Evolutionary conservation across 2,888 invertebrate genomes (phyloP).

Genomic region (Patella caerulea): DNA sequence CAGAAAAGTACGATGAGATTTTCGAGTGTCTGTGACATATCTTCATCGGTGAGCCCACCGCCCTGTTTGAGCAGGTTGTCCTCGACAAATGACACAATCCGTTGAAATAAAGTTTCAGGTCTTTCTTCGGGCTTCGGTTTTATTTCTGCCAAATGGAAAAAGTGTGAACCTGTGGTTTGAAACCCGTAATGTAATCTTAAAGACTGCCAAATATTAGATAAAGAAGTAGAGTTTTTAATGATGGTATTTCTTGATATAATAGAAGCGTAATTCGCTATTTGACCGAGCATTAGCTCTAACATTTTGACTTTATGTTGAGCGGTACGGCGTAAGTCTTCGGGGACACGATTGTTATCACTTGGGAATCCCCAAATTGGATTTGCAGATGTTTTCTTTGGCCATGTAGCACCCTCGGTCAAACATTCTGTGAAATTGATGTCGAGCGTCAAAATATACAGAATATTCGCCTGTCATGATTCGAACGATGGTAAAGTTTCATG

Average conservation of each 20-base stretch:
- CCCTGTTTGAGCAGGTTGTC: background rate
- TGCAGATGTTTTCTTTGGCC: background rate
- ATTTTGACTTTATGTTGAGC: constrained; percentile 16
- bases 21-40: constrained; percentile 29
- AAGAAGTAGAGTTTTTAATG: background rate
- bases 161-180: background rate
- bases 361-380: constrained; percentile 2
- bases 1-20: constrained; percentile 40
- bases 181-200: background rate
- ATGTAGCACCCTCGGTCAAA: constrained; percentile 27
- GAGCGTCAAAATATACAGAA: constrained; percentile 23
- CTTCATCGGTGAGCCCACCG: background rate
- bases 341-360: background rate
- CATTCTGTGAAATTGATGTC: constrained; percentile 29
- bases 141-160: background rate
- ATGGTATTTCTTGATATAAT: constrained; percentile 30
- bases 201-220: background rate
- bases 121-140: background rate
- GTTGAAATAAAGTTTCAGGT: background rate
- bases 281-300: constrained; percentile 12
- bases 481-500: constrained; percentile 28
- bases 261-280: constrained; percentile 19
- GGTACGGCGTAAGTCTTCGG: background rate
- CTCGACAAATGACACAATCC: background rate
- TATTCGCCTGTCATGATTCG: constrained; percentile 27